Base-by-base conservation (phyloP, 2,113 vertebrate genomes). In the Corynorhinus townsendii region DNA sequence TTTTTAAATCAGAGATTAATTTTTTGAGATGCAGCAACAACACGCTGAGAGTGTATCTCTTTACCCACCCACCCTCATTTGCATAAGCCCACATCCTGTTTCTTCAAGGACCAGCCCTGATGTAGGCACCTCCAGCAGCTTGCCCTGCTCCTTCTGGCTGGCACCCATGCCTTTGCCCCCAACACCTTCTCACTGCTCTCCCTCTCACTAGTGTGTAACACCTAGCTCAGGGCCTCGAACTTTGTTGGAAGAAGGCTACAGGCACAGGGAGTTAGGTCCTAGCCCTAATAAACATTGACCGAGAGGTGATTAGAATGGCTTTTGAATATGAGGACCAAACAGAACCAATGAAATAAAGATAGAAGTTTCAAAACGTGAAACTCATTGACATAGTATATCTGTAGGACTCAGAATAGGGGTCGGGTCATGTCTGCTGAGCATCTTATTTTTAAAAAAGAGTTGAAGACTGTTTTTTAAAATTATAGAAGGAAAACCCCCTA, bases 161-260 rank as follows among this genome's bases (percentile, higher is more conserved):
- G 10, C 33, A 20, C 12, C n/a, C 72, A 30, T 2, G 2, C 5
- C 47, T 11, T 45, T 28, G 45, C 1, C 11, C 59, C 0, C 3
- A 47, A n/a, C 17, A 2, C 22, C 5, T 3, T 22, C 64, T 30
- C 35, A 20, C 43, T 38, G 30, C n/a, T 0, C 2, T 11, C 62
- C 6, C 11, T 11, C 20, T 43, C 20, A 38, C 19, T 30, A 9
- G 16, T 33, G 45, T 0, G 8, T 1, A 15, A 24, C 0, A 7
- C 33, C 71, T 10, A 12, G 38, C 59, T 52, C 49, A 28, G n/a
- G 59, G 19, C 22, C 64, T 72, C 11, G 38, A 28, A n/a, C 49
- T 7, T 28, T 82, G 12, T 68, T 64, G 66, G 68, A 62, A 81
- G 43, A 22, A 24, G 22, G 54, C 84, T 24, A 80, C 5, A 75